Conservation (phyloP, 2,797 vertebrate genomes). For the Myioborus melanocephalus region DNA sequence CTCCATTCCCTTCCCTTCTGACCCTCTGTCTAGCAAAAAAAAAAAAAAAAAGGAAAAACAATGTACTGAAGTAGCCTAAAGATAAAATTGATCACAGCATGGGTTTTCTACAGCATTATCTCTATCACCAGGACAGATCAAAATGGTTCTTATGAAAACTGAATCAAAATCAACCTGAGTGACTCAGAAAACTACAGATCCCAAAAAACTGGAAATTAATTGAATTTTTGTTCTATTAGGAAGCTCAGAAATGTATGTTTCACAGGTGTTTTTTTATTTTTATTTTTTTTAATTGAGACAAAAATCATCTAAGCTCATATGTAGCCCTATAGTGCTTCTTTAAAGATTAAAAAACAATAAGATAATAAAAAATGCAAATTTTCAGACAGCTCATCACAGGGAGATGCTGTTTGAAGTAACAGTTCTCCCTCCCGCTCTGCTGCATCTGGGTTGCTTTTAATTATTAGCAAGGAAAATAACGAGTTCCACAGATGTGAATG, state of each 20-base stretch:
- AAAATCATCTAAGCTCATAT: not conserved
- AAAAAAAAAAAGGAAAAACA: not conserved
- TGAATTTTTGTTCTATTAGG: not conserved
- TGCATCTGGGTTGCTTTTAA: not conserved
- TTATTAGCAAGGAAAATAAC: not conserved
- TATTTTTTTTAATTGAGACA: not conserved
- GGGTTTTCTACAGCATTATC: not conserved
- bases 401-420: not conserved
- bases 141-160: not conserved
- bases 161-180: not conserved
- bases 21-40: not conserved
- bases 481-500: not conserved
- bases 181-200: not conserved
- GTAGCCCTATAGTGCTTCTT: not conserved
- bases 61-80: not conserved
- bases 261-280: not conserved
- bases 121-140: not conserved
- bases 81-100: not conserved
- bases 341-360: constrained; percentile 14
- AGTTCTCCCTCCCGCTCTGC: not conserved
- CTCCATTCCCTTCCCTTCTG: not conserved
- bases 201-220: not conserved
- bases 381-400: not conserved
- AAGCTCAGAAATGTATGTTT: not conserved
- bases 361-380: not conserved